A percentile compares a stretch with the other conserved stretches of the same genome.
phyloP scores from a whole-genome alignment of 2,797 vertebrate species.

The Lagorchestes hirsutus region DNA sequence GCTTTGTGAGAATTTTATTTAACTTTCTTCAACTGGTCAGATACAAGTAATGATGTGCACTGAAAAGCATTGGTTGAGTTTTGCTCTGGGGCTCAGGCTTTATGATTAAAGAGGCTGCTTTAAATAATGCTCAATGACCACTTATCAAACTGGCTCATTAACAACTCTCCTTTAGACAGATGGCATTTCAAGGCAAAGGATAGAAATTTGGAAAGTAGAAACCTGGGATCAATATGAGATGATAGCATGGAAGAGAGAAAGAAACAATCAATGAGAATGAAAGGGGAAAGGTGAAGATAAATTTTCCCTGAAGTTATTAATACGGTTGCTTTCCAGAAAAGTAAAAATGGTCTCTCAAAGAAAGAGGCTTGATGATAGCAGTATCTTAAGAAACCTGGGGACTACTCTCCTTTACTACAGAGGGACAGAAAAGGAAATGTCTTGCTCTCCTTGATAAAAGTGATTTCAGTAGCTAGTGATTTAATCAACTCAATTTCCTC shows the following conservation, averaged over 20 bases:
- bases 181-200: neutral
- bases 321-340: neutral
- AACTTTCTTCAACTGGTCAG: neutral
- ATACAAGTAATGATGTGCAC: neutral
- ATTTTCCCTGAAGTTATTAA: neutral
- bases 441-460: neutral
- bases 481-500: conserved; percentile 20
- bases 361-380: neutral
- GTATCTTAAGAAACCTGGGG: neutral
- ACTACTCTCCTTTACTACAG: neutral
- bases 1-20: neutral
- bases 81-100: neutral
- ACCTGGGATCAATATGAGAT: neutral
- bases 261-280: neutral
- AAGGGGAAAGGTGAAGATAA: neutral
- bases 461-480: conserved; percentile 16
- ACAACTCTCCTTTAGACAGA: neutral
- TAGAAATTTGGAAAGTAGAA: neutral
- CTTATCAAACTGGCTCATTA: neutral
- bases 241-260: neutral
- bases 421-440: neutral
- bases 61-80: neutral
- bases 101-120: neutral
- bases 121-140: neutral
- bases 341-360: neutral